A percentile compares a stretch with the other conserved stretches of the same genome.
Conservation (phyloP, 2,888 invertebrate species). For the Bruchidius siliquastri region DNA sequence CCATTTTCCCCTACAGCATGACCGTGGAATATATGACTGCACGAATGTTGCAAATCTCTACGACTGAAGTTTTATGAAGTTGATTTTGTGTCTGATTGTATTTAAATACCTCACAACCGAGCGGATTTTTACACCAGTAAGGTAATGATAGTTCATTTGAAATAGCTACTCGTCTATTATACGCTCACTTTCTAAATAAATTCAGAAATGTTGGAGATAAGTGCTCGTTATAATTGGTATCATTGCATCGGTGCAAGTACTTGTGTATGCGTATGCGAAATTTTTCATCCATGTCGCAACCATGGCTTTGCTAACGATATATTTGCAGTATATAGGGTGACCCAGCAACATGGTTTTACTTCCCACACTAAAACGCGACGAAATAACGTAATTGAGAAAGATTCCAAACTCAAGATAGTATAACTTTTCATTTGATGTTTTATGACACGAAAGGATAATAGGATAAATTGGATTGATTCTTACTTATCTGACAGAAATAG, state of each 20-base stretch:
- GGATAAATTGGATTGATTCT: no score
- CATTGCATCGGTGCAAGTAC: not conserved
- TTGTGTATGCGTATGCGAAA: not conserved
- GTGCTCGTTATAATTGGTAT: not conserved
- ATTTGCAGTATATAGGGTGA: not conserved
- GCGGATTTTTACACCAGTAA: not conserved
- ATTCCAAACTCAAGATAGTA: no score
- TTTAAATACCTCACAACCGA: not conserved
- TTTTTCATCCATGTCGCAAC: not conserved
- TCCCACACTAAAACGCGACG: no score
- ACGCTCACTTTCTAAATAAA: not conserved
- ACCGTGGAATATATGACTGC: not conserved
- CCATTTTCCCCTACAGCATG: not conserved
- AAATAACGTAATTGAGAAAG: no score
- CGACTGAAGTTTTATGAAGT: not conserved
- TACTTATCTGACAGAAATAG: no score
- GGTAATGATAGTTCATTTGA: not conserved
- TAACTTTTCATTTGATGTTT: no score
- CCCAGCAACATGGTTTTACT: not conserved
- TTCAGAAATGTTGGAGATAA: not conserved
- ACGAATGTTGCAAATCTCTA: not conserved
- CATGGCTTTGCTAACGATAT: not conserved
- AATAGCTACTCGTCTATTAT: not conserved
- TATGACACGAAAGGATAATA: no score
- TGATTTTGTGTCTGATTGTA: not conserved